These are phyloP conservation scores for Desoria tigrina DNA, from an alignment of 2,888 invertebrate species.

Conservation along the genomic window DNA sequence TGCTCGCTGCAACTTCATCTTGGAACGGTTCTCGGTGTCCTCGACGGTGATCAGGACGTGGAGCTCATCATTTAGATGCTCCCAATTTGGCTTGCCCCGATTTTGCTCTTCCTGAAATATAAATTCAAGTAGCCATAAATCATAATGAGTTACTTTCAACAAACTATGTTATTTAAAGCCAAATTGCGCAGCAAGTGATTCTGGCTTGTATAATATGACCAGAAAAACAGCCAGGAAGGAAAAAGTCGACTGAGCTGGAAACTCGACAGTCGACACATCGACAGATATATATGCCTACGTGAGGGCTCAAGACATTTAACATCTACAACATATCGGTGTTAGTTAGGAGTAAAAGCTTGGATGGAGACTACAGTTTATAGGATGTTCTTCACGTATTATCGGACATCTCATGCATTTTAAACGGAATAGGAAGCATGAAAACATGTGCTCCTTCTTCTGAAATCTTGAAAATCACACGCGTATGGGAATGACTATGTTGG, in stretches of 20 bases:
- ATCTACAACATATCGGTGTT: no score
- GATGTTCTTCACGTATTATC: no score
- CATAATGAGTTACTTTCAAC: conserved; percentile 17
- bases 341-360: no score
- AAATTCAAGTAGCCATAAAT: conserved; percentile 45
- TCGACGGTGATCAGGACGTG: conserved; percentile 98
- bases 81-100: conserved; percentile 99
- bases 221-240: no score
- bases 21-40: conserved; percentile 95
- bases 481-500: conserved; percentile 50
- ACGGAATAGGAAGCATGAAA: neutral
- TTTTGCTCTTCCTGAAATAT: conserved; percentile 90
- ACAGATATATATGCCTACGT: no score
- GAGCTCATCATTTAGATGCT: conserved; percentile 96
- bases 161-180: neutral
- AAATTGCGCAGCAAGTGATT: no score
- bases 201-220: no score
- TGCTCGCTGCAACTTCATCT: conserved; percentile 90
- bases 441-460: conserved; percentile 22
- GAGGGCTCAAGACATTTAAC: no score
- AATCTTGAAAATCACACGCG: conserved; percentile 40
- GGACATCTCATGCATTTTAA: no score
- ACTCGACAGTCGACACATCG: no score
- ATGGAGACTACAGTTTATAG: no score
- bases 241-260: no score